Evolutionary conservation across 2,888 invertebrate species (phyloP), one percentile per base, ranked within the genome.

Genomic region (Corythucha ciliata): DNA sequence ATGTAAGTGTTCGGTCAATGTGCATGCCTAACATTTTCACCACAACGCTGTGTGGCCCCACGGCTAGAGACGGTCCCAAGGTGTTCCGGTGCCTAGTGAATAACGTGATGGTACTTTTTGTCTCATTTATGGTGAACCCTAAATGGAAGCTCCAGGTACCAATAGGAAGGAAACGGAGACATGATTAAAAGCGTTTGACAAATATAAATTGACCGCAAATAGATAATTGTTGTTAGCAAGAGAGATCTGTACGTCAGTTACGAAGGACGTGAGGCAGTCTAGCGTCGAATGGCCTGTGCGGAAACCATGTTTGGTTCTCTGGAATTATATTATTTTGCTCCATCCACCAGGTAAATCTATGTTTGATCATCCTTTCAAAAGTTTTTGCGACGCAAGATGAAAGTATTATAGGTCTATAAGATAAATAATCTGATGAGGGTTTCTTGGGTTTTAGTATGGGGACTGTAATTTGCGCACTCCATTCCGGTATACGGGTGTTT

Each of bases 371-470:
- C 32, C 44, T 52, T 27, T 53, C 54, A 29, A 33, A 53, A 10
- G 29, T 54, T 55, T 53, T 53, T 10, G 26, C 14, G 2, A 44
- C 21, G 32, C 53, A 54, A 20, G 52, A 41, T 2, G 46, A 24
- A 7, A 53, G 27, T 16, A 37, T 37, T n/a, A 53, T 54, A 8
- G 53, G 53, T 6, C 53, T 10, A 20, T 46, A 53, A 16, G 53
- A 53, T 18, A 3, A 6, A 3, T 25, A 25, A 10, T 27, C 16
- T 26, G 32, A 14, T 5, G 53, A 44, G 44, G 55, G 41, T 22
- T 44, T 42, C 16, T 18, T 26, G 10, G 32, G 41, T 16, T 53
- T 53, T 20, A 29, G 20, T 4, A 53, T 29, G 4, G 53, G 53
- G 6, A 45, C 8, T 8, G 54, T 25, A 8, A 32, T 21, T 6